Evolutionary conservation across 2,888 invertebrate species (phyloP).

Genomic region (Lymantria dispar): DNA sequence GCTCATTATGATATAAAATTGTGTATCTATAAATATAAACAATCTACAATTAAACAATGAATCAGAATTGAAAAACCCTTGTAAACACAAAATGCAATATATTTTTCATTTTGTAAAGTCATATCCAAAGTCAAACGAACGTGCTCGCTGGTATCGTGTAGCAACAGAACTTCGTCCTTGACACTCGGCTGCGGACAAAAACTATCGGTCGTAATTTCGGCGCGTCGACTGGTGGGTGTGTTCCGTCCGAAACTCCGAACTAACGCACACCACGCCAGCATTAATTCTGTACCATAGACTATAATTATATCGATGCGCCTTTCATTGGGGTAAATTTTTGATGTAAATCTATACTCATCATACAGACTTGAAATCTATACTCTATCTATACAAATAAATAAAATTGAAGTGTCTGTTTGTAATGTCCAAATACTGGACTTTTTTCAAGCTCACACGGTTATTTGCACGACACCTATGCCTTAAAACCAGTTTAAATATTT

Average conservation of each 20-base stretch:
- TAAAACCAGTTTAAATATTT: too few species aligned
- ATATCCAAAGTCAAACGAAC: constrained; percentile 29
- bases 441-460: too few species aligned
- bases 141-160: constrained; percentile 37
- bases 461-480: too few species aligned
- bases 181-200: constrained; percentile 76
- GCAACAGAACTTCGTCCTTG: constrained; percentile 74
- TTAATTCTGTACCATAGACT: constrained; percentile 49
- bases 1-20: constrained; percentile 21
- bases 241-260: constrained; percentile 32
- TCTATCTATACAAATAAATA: too few species aligned
- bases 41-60: not conserved
- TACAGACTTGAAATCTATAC: too few species aligned
- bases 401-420: too few species aligned
- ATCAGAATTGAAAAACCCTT: not conserved
- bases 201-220: constrained; percentile 71
- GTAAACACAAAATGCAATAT: not conserved
- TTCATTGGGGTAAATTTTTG: not conserved
- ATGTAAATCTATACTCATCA: too few species aligned
- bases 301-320: constrained; percentile 17
- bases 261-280: constrained; percentile 43
- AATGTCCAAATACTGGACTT: too few species aligned
- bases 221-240: constrained; percentile 70
- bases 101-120: constrained; percentile 30
- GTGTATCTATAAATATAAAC: constrained; percentile 15